phyloP scores from a whole-genome alignment of 1,140 invertebrate species.

The Mesaphorura yosii region DNA sequence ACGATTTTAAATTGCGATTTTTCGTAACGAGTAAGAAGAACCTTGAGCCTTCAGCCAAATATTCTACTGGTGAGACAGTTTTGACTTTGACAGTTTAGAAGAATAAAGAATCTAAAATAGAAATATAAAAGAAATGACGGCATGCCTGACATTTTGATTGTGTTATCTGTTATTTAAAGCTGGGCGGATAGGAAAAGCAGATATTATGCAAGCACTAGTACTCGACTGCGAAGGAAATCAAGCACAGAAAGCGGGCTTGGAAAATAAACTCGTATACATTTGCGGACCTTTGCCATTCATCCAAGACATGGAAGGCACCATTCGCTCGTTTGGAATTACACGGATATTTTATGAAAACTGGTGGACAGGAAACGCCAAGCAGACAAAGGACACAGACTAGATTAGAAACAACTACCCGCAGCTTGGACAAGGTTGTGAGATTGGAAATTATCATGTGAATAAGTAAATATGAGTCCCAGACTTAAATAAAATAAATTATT shows the following conservation, averaged over 20 bases:
- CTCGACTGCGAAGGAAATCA: neutral
- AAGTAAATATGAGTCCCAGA: too few relatives aligned
- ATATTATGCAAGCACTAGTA: neutral
- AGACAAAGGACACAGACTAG: too few relatives aligned
- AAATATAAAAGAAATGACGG: neutral
- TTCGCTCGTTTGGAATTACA: constrained; percentile 5
- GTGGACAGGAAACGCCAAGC: too few relatives aligned
- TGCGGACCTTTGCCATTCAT: constrained; percentile 23
- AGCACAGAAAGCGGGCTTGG: neutral
- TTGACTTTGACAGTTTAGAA: too few relatives aligned
- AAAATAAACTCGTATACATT: constrained; percentile 10
- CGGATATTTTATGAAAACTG: constrained; percentile 19
- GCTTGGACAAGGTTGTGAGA: too few relatives aligned
- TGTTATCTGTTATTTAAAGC: neutral
- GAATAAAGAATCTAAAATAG: neutral
- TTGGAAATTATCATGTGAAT: too few relatives aligned
- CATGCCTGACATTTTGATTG: neutral
- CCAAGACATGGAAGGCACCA: constrained; percentile 4
- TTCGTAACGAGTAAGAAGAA: neutral
- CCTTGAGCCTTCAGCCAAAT: too few relatives aligned
- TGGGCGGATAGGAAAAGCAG: constrained; percentile 3
- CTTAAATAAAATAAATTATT: too few relatives aligned
- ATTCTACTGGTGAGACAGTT: too few relatives aligned
- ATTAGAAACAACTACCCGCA: too few relatives aligned
- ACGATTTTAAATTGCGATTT: neutral